These are phyloP conservation scores for Malacoctenus gilli DNA, from an alignment of 2,797 vertebrate genomes.

Conservation along the genomic window DNA sequence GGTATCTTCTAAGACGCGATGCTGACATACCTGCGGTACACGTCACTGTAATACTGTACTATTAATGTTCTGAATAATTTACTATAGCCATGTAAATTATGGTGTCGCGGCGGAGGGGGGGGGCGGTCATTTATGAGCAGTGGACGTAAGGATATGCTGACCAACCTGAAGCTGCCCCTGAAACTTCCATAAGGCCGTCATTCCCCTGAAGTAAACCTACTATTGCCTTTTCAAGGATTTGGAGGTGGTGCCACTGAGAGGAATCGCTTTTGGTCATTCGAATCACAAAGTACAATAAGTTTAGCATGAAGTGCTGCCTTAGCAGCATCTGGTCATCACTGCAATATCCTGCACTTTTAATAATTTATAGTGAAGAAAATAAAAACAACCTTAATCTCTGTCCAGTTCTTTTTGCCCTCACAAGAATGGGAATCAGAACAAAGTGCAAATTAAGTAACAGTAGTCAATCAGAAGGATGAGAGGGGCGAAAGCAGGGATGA, in stretches of 20 bases:
- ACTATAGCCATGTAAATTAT: slow-evolving; percentile 14
- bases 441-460: slow-evolving; percentile 70
- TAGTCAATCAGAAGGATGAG: slow-evolving; percentile 44
- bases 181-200: slow-evolving; percentile 18
- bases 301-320: slow-evolving; percentile 7
- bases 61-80: slow-evolving; percentile 27
- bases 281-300: too few relatives aligned
- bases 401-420: slow-evolving; percentile 16
- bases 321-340: slow-evolving; percentile 4
- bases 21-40: slow-evolving; percentile 25
- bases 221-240: slow-evolving; percentile 7
- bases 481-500: slow-evolving; percentile 35
- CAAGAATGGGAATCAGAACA: slow-evolving; percentile 34
- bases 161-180: slow-evolving; percentile 13
- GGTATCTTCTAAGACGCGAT: slow-evolving; percentile 42
- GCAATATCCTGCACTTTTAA: slow-evolving; percentile 8
- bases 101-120: too few relatives aligned
- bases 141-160: not conserved
- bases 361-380: slow-evolving; percentile 30
- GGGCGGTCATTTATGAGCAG: slow-evolving; percentile 19
- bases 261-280: slow-evolving; percentile 4
- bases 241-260: slow-evolving; percentile 1
- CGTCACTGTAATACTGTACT: slow-evolving; percentile 28
- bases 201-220: slow-evolving; percentile 18
- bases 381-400: slow-evolving; percentile 24